Evolutionary conservation across 2,113 vertebrate species (phyloP), one percentile per base, ranked within the genome.

Genomic region (Daphoenositta chrysoptera): DNA sequence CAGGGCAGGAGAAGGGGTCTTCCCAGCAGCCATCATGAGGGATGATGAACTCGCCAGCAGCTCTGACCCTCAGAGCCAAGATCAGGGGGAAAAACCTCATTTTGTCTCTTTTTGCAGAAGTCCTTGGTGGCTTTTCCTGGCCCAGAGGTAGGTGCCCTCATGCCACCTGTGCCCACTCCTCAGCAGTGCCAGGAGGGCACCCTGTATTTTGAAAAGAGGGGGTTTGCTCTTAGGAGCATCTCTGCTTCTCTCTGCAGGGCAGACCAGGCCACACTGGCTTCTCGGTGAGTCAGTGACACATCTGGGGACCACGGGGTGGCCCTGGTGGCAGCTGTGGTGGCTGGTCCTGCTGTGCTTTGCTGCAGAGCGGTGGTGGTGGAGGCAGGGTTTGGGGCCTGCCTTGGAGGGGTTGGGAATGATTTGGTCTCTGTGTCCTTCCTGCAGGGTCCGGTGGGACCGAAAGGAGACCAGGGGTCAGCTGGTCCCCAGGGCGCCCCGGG

Each of bases 381-480:
- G 21, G 21, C 4, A 5, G 13, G 6, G 3, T 11, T 65, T 39
- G 31, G 53, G 53, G 27, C 64, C 63, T 89, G 31, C 47, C 18
- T 69, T 33, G 33, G 39, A 31, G 45, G 45, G 19, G 6, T 35
- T 5, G 1, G 70, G 40, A 33, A 58, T 90, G 54, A 94, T 0
- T 0, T 1, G 3, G 50, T 21, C 33, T 93, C 87, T 66, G 28
- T 85, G 51, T 92, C 37, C 57, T 76, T 57, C 48, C 37, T 72
- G 20, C 77, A 98, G 98, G 98, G 98, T 28, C 93, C 92, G 0
- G 83, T 73, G 45, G 98, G 97, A 97, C 96, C 95, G 0, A 98
- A 98, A 97, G 98, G 98, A 57, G 97, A 98, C 1, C 44, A 1
- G 37, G 98, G 98, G 2, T 37, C 50, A 0, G 6, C 96, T 57